phyloP scores from a whole-genome alignment of 2,888 invertebrate species.

The Zeuzera pyrina region DNA sequence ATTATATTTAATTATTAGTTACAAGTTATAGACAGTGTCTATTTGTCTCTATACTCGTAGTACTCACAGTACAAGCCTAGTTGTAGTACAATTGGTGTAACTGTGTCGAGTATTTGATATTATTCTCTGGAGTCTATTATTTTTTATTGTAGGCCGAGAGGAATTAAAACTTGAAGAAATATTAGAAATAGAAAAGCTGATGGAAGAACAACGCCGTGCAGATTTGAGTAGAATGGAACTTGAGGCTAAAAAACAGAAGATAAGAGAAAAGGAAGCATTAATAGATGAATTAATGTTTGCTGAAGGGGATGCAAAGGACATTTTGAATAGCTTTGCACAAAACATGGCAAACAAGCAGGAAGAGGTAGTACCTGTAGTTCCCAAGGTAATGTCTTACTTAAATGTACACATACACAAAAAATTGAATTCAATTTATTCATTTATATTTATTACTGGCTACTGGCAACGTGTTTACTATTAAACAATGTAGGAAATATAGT shows the following conservation, averaged over 20 bases:
- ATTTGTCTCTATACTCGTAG: no score
- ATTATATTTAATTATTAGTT: no score
- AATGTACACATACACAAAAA: no score
- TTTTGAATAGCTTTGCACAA: constrained; percentile 85
- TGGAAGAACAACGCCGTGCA: constrained; percentile 80
- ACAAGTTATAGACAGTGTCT: no score
- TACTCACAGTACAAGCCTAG: no score
- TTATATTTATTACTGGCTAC: no score
- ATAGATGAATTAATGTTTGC: constrained; percentile 97
- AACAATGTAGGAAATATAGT: no score
- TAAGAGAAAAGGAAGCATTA: constrained; percentile 90
- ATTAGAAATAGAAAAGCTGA: constrained; percentile 85
- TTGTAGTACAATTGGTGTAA: no score
- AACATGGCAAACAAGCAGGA: constrained; percentile 78
- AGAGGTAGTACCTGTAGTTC: constrained; percentile 50
- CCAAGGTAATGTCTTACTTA: no score
- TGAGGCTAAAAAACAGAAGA: constrained; percentile 86
- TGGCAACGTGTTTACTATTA: no score
- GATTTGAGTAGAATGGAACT: constrained; percentile 78
- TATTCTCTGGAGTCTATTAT: no score
- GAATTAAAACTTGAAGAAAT: constrained; percentile 91
- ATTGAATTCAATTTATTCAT: neutral
- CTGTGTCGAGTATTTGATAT: no score
- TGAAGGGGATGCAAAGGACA: constrained; percentile 89
- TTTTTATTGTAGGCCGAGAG: constrained; percentile 77